phyloP scores from a whole-genome alignment of 2,888 invertebrate genomes.

The Phengaris arion region DNA sequence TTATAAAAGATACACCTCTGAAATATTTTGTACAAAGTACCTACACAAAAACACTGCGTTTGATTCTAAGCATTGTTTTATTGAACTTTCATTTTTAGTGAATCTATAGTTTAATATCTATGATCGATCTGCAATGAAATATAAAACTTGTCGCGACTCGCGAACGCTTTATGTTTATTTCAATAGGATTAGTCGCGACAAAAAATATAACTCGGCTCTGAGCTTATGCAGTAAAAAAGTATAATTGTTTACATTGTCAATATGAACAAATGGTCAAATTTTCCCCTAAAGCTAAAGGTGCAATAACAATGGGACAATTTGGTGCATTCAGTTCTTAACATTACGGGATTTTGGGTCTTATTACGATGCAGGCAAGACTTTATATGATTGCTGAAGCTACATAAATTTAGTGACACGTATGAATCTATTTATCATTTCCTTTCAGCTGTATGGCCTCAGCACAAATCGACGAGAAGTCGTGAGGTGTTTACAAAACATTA shows the following conservation, averaged over 20 bases:
- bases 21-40: too few species aligned
- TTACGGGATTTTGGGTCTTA: not conserved
- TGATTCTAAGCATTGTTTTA: not conserved
- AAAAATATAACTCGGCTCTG: conserved; percentile 1
- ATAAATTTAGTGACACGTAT: conserved; percentile 21
- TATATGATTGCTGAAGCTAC: not conserved
- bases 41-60: too few species aligned
- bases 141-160: not conserved
- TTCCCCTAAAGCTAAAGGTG: conserved; percentile 34
- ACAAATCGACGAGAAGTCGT: conserved; percentile 12
- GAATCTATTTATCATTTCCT: conserved; percentile 38
- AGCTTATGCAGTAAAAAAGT: conserved; percentile 10
- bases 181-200: conserved; percentile 19
- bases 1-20: too few species aligned
- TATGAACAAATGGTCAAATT: conserved; percentile 33
- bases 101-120: conserved; percentile 1
- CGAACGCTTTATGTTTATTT: conserved; percentile 17
- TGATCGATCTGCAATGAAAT: conserved; percentile 9
- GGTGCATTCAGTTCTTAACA: not conserved
- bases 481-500: conserved; percentile 12
- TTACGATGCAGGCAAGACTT: not conserved
- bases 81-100: not conserved
- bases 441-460: conserved; percentile 33
- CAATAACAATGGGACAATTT: conserved; percentile 34
- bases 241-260: conserved; percentile 18